Evolutionary conservation across 2,888 invertebrate genomes (phyloP), one percentile per base, ranked within the genome.

Genomic region (Tenthredo distinguenda): DNA sequence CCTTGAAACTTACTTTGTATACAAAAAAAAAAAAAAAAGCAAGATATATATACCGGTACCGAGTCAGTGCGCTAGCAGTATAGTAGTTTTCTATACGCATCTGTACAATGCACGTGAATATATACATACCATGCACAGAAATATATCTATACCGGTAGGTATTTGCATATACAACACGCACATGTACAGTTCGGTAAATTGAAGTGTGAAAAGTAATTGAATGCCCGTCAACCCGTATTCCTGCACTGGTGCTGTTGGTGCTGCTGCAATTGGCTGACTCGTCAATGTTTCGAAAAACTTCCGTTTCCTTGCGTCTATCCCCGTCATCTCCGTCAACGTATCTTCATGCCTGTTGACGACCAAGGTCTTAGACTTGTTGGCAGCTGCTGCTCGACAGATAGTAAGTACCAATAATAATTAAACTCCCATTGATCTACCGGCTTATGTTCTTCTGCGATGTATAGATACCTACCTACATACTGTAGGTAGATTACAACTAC

Each of bases 81-180:
- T 10, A 10, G 1, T 43, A 43, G 0, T 43, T 9, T 7, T 9
- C 7, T 43, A 10, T 43, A 58, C 15, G 72, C 68, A 21, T 55
- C 7, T 31, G 76, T 50, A 86, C 18, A 34, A 40, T 68, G 1
- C 37, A 76, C 58, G 21, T 65, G 76, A n/a, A 34, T 21, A 50
- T 79, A n/a, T 71, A 65, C 26, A 82, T 50, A 86, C 18, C n/a
- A 40, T 68, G 1, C 37, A 76, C 58, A 12, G 43, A 62, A n/a
- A 34, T 21, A 50, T 79, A n/a, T 71, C 26, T 26, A 34, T 86
- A 86, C 34, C 55, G 34, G 37, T 85, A 74, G 31, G 68, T 76
- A 79, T 86, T 65, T 71, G 86, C 79, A 89, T 88, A 88, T 88
- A 88, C 89, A 88, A 89, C 90, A 89, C n/a, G n/a, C 15, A 37